phyloP scores from a whole-genome alignment of 2,888 invertebrate genomes.

The Lathronympha strigana region DNA sequence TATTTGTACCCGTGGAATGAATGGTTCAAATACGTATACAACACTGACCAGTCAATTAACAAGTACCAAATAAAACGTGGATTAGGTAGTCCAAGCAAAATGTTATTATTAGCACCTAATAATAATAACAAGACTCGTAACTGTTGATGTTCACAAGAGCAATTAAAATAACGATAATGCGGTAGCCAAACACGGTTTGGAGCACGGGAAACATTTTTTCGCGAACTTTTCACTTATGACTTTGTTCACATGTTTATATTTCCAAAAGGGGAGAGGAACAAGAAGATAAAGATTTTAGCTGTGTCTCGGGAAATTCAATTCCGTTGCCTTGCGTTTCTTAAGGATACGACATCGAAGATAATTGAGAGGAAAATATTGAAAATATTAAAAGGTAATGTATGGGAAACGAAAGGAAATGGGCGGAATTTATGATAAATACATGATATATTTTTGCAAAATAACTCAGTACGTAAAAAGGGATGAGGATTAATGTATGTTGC shows the following conservation, averaged over 20 bases:
- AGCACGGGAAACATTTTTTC: background rate
- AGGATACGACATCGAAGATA: constrained; percentile 20
- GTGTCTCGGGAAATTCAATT: constrained; percentile 20
- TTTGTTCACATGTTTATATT: constrained; percentile 27
- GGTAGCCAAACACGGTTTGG: too few relatives aligned
- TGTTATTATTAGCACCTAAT: too few relatives aligned
- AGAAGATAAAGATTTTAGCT: constrained; percentile 26
- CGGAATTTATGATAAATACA: background rate
- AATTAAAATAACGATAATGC: too few relatives aligned
- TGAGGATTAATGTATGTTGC: too few relatives aligned
- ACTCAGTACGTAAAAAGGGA: too few relatives aligned
- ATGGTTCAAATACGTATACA: too few relatives aligned
- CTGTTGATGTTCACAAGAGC: background rate
- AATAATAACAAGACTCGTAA: too few relatives aligned
- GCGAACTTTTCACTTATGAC: constrained; percentile 21
- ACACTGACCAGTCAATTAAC: too few relatives aligned
- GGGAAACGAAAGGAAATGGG: background rate
- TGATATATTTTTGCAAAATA: background rate
- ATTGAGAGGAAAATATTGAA: constrained; percentile 26
- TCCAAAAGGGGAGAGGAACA: constrained; percentile 19
- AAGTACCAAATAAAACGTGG: too few relatives aligned
- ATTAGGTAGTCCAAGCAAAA: too few relatives aligned
- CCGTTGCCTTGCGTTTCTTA: constrained; percentile 1
- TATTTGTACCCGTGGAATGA: too few relatives aligned
- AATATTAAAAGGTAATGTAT: background rate